phyloP scores from a whole-genome alignment of 2,888 invertebrate species.

The Drosophila aldrichi region DNA sequence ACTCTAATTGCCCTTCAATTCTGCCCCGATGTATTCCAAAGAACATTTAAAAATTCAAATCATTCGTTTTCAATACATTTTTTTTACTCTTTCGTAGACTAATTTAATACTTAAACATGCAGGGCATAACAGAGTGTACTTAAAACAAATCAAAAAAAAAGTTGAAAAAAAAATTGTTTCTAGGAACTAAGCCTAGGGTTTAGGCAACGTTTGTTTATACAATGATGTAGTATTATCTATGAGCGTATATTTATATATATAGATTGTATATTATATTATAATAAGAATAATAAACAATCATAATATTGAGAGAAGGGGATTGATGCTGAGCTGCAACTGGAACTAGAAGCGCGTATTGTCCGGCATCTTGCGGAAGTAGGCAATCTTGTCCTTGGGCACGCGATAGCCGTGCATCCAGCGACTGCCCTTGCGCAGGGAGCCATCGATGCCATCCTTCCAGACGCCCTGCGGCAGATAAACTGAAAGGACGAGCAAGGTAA shows the following conservation, averaged over 20 bases:
- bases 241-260: slow-evolving; percentile 13
- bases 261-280: slow-evolving; percentile 23
- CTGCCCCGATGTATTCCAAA: neutral
- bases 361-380: slow-evolving; percentile 93
- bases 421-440: slow-evolving; percentile 93
- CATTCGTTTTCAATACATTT: neutral
- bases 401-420: slow-evolving; percentile 96
- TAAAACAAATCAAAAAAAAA: slow-evolving; percentile 21
- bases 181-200: slow-evolving; percentile 6
- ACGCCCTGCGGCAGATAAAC: slow-evolving; percentile 96
- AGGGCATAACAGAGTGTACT: slow-evolving; percentile 32
- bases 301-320: slow-evolving; percentile 8
- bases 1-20: neutral
- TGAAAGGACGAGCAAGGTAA: slow-evolving; percentile 61
- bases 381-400: slow-evolving; percentile 92
- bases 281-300: slow-evolving; percentile 34
- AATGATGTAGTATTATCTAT: slow-evolving; percentile 37
- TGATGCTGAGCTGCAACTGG: neutral
- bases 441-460: slow-evolving; percentile 96
- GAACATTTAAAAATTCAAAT: neutral
- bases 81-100: neutral
- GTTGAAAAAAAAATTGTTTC: neutral
- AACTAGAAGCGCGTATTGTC: slow-evolving; percentile 91
- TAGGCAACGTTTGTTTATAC: slow-evolving; percentile 12
- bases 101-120: slow-evolving; percentile 21